Percentiles rank a stretch among this genome's conserved stretches.
Evolutionary conservation across 1,140 invertebrate genomes (phyloP).

Genomic region (Sarcophaga bullata): DNA sequence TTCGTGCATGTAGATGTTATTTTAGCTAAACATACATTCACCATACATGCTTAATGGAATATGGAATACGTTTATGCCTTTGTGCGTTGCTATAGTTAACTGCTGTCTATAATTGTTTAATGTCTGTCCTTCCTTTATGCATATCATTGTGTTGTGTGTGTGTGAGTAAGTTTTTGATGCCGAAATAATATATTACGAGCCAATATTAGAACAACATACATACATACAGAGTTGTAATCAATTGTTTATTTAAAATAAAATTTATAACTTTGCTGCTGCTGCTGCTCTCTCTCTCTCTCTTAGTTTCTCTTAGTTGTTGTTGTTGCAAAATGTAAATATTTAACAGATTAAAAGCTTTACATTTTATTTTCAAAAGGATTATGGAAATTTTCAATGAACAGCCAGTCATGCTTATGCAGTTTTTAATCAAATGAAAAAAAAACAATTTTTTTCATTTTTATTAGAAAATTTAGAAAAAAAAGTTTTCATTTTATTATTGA

Average conservation of each 20-base stretch:
- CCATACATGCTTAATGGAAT: too few relatives aligned
- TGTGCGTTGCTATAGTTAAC: too few relatives aligned
- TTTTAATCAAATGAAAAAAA: background rate
- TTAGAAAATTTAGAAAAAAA: background rate
- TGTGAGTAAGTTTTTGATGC: background rate
- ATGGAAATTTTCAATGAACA: background rate
- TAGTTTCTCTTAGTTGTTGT: too few relatives aligned
- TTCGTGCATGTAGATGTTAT: background rate
- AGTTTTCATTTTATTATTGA: background rate
- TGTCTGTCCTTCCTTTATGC: too few relatives aligned
- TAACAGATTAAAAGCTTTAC: slow-evolving; percentile 24
- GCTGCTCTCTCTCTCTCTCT: too few relatives aligned
- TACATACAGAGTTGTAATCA: slow-evolving; percentile 16
- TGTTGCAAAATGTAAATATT: slow-evolving; percentile 17
- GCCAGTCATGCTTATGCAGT: background rate
- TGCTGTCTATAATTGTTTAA: too few relatives aligned
- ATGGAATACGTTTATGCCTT: too few relatives aligned
- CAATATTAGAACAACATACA: slow-evolving; percentile 14
- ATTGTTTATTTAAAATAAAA: slow-evolving; percentile 27
- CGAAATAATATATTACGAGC: background rate
- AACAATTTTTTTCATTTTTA: too few relatives aligned
- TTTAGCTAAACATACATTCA: background rate
- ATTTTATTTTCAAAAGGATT: background rate
- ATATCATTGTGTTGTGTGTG: background rate
- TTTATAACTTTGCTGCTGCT: background rate